Conservation (phyloP, 2,113 vertebrate species). For the Myodes glareolus region DNA sequence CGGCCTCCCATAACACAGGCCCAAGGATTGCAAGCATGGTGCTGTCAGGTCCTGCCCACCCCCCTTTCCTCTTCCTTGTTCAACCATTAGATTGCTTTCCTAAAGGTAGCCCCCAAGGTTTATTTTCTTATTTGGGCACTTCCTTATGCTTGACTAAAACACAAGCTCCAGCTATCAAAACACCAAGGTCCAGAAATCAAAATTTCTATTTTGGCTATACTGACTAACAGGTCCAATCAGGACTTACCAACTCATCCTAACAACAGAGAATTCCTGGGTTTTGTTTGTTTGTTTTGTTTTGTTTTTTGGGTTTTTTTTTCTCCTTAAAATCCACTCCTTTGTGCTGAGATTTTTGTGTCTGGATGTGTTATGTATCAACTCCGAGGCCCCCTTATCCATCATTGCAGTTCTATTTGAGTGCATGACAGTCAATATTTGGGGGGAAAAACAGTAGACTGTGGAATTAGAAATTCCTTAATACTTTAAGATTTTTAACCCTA, state of each 20-base stretch:
- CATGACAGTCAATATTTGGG: neutral
- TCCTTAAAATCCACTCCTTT: neutral
- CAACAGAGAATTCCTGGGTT: neutral
- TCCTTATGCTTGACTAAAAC: neutral
- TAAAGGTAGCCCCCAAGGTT: neutral
- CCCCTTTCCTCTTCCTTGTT: neutral
- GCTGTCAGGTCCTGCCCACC: neutral
- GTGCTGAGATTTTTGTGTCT: neutral
- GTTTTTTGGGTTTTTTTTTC: too few species aligned
- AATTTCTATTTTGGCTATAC: neutral
- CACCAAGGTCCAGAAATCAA: neutral
- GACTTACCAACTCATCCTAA: neutral
- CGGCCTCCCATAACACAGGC: too few species aligned
- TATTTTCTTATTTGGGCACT: neutral
- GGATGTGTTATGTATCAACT: neutral
- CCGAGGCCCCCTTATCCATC: neutral
- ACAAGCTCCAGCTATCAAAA: neutral
- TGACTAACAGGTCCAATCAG: neutral
- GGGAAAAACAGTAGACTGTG: neutral
- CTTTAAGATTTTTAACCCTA: neutral
- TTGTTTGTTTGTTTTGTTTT: too few species aligned
- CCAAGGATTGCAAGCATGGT: neutral
- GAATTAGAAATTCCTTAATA: slow-evolving; percentile 43
- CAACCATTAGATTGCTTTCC: neutral
- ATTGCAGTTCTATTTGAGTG: neutral